These are phyloP conservation scores for Chrysolina americana DNA, from an alignment of 2,888 invertebrate genomes.

Conservation along the genomic window DNA sequence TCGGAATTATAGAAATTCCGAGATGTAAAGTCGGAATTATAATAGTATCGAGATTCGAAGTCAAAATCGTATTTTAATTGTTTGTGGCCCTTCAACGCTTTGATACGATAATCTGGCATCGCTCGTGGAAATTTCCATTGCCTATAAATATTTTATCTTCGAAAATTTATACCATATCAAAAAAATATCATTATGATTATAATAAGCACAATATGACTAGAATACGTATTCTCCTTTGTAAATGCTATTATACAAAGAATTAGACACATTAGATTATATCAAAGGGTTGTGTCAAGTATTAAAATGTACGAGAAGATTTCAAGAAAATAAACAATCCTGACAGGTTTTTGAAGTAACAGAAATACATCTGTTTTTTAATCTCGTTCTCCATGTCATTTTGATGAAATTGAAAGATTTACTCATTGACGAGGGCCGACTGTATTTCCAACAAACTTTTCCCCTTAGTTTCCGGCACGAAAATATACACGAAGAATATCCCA, in stretches of 20 bases:
- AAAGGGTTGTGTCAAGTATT: neutral
- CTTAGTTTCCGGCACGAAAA: slow-evolving; percentile 64
- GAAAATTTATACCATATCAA: too few relatives aligned
- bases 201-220: slow-evolving; percentile 6
- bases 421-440: slow-evolving; percentile 53
- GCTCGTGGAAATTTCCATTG: too few relatives aligned
- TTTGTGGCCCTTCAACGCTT: too few relatives aligned
- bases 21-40: too few relatives aligned
- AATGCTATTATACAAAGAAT: neutral
- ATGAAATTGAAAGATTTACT: slow-evolving; percentile 19
- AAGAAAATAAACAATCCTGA: too few relatives aligned
- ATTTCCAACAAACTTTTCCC: slow-evolving; percentile 63
- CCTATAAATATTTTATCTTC: too few relatives aligned
- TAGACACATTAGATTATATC: neutral
- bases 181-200: neutral
- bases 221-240: neutral
- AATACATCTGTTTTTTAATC: neutral
- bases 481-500: slow-evolving; percentile 75
- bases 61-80: too few relatives aligned
- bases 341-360: neutral
- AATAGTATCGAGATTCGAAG: too few relatives aligned
- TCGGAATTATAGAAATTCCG: too few relatives aligned
- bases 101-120: too few relatives aligned
- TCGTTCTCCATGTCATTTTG: neutral
- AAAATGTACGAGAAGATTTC: neutral